phyloP scores from a whole-genome alignment of 2,888 invertebrate species.

The Serrognathus titanus region DNA sequence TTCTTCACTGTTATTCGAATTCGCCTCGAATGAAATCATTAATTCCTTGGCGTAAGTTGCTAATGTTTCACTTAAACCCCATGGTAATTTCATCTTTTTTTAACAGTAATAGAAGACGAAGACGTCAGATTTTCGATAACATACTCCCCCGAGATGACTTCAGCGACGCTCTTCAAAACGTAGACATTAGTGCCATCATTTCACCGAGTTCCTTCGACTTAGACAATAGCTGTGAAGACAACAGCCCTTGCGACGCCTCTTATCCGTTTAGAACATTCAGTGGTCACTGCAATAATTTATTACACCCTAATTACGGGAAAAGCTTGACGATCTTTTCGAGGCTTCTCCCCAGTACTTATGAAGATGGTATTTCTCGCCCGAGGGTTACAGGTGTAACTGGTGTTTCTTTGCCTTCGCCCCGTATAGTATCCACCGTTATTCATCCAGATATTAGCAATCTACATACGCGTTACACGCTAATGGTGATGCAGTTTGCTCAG shows the following conservation, averaged over 20 bases:
- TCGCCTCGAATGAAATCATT: slow-evolving; percentile 81
- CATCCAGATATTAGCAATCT: slow-evolving; percentile 90
- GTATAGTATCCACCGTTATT: slow-evolving; percentile 80
- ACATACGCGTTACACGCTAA: slow-evolving; percentile 81
- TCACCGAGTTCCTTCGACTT: slow-evolving; percentile 61
- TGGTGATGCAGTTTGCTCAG: slow-evolving; percentile 95
- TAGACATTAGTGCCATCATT: slow-evolving; percentile 71
- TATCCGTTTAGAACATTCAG: slow-evolving; percentile 71
- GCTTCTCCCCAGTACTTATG: slow-evolving; percentile 79
- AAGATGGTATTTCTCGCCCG: slow-evolving; percentile 85
- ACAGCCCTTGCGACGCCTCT: slow-evolving; percentile 67
- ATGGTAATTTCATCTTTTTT: slow-evolving; percentile 7
- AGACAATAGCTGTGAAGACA: slow-evolving; percentile 70
- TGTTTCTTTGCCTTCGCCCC: slow-evolving; percentile 75
- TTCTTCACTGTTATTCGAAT: slow-evolving; percentile 79
- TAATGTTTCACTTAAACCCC: neutral
- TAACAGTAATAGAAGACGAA: slow-evolving; percentile 56
- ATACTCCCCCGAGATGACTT: slow-evolving; percentile 54
- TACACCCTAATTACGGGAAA: slow-evolving; percentile 78
- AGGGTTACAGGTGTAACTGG: slow-evolving; percentile 73
- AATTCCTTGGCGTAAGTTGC: slow-evolving; percentile 55
- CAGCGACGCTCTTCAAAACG: slow-evolving; percentile 68
- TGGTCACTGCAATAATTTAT: slow-evolving; percentile 84
- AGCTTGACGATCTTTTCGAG: slow-evolving; percentile 82
- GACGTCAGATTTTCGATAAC: slow-evolving; percentile 71